Evolutionary conservation across 2,888 invertebrate species (phyloP), one percentile per base, ranked within the genome.

Genomic region (Cybosia mesomella): DNA sequence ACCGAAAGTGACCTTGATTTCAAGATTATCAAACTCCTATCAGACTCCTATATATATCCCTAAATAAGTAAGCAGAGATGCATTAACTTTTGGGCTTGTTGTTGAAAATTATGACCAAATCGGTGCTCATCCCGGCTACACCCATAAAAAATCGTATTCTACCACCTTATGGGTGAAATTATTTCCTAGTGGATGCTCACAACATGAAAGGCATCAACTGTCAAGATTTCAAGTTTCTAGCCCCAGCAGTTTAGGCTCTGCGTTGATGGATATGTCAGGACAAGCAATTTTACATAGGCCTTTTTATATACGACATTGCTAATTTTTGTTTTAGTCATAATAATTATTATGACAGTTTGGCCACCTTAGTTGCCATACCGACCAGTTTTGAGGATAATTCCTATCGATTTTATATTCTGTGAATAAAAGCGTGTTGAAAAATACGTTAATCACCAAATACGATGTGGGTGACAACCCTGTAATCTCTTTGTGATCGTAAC

Each of bases 401-500:
- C n/a, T 49, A 49, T 49, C n/a, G 9, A 28, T 4, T n/a, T 18
- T 1, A 49, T 8, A 7, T 49, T n/a, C 49, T 18, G n/a, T n/a
- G n/a, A 49, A 34, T 34, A 43, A 43, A 13, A 43, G 18, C 7
- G 13, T 43, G 18, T 43, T 43, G 39, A 39, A 49, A 49, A 49
- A 49, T n/a, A 8, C n/a, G 1, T 49, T n/a, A 15, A 18, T 49
- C 49, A 18, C 18, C 10, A n/a, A 49, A n/a, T 9, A 49, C 49
- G 18, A 57, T 32, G 60, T 36, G 15, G 32, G 43, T 43, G 59
- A 28, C 61, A 66, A 32, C 72, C 76, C 74, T 71, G 54, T 67
- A 66, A 68, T 70, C 73, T 71, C 64, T 73, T 66, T 80, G 70
- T 70, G 64, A 59, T 66, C 71, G 69, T 63, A 61, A 66, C 69